phyloP scores from a whole-genome alignment of 1,140 invertebrate genomes.

The Drosophila subobscura region DNA sequence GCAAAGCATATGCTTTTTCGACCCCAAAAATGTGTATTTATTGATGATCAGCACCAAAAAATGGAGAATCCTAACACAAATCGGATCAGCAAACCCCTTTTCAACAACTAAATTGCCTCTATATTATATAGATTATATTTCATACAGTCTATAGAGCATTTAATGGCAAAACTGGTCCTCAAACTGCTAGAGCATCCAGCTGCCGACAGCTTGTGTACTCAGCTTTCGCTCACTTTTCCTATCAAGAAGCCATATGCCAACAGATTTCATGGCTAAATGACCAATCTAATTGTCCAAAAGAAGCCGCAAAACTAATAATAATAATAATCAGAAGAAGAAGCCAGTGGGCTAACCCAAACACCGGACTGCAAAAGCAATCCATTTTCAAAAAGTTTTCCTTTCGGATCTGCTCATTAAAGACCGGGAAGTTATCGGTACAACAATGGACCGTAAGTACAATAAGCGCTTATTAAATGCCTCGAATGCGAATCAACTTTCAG shows the following conservation, averaged over 20 bases:
- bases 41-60: too few relatives aligned
- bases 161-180: too few relatives aligned
- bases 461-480: constrained; percentile 78
- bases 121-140: too few relatives aligned
- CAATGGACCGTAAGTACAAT: constrained; percentile 75
- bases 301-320: constrained; percentile 40
- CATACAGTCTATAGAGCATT: too few relatives aligned
- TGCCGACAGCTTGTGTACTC: constrained; percentile 16
- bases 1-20: too few relatives aligned
- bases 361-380: background rate
- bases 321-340: constrained; percentile 7
- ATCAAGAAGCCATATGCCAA: constrained; percentile 54
- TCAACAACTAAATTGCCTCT: too few relatives aligned
- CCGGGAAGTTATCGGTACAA: constrained; percentile 43
- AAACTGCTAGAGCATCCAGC: constrained; percentile 22
- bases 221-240: background rate
- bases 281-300: constrained; percentile 56
- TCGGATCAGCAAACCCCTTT: too few relatives aligned
- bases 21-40: too few relatives aligned
- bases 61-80: too few relatives aligned
- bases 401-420: constrained; percentile 61
- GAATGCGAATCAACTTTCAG: constrained; percentile 78
- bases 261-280: constrained; percentile 60
- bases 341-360: background rate
- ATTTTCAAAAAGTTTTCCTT: constrained; percentile 14